Evolutionary conservation across 53 echinoderm and acorn worm species (phyloP).

Genomic region (Apostichopus leukothele): DNA sequence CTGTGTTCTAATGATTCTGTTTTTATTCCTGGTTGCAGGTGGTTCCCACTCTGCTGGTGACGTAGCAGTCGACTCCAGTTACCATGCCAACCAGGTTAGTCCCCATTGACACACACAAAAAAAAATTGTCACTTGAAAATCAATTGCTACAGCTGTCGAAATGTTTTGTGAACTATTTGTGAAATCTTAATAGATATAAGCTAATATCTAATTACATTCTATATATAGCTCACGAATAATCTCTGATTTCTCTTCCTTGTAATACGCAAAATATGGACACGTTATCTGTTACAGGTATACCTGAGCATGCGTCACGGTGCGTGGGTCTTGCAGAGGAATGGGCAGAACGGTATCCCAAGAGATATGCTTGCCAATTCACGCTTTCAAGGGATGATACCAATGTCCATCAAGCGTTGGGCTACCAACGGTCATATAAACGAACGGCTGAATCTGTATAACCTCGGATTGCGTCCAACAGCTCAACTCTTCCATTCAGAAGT

Average conservation of each 20-base stretch:
- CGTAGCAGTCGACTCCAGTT: conserved; percentile 79
- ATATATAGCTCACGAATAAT: too few relatives aligned
- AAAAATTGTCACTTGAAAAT: too few relatives aligned
- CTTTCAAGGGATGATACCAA: conserved; percentile 55
- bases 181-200: too few relatives aligned
- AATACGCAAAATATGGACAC: too few relatives aligned
- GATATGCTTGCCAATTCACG: conserved; percentile 74
- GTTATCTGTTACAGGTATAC: conserved; percentile 54
- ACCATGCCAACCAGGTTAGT: conserved; percentile 64
- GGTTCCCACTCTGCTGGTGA: conserved; percentile 92
- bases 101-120: too few relatives aligned
- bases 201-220: too few relatives aligned
- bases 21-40: conserved; percentile 44
- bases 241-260: too few relatives aligned
- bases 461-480: conserved; percentile 65
- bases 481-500: conserved; percentile 65
- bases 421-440: conserved; percentile 31
- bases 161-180: too few relatives aligned
- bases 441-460: conserved; percentile 60
- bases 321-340: conserved; percentile 83
- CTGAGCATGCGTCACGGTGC: conserved; percentile 78
- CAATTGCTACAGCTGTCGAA: too few relatives aligned
- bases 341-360: conserved; percentile 57
- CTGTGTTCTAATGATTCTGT: not conserved
- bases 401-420: conserved; percentile 56